These are phyloP conservation scores for Sphaeridia pumilis DNA, from an alignment of 2,888 invertebrate species.

Conservation along the genomic window DNA sequence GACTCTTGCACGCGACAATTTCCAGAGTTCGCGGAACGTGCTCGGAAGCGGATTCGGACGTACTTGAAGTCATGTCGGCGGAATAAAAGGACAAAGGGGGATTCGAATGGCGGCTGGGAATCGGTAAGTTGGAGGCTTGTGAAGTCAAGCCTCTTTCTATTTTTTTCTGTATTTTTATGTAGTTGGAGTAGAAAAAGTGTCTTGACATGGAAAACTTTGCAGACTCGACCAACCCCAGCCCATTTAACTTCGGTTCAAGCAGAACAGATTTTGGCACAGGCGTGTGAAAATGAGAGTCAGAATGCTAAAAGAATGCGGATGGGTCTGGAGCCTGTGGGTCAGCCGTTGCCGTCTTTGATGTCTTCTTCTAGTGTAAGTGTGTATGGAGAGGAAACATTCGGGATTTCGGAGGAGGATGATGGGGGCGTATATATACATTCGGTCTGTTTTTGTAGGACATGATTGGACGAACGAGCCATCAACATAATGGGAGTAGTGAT, in stretches of 20 bases:
- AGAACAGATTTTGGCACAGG: conserved; percentile 86
- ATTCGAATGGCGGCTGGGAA: conserved; percentile 71
- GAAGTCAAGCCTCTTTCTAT: neutral
- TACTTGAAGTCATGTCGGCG: conserved; percentile 90
- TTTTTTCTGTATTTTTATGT: neutral
- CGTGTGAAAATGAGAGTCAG: conserved; percentile 94
- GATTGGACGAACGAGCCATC: too few relatives aligned
- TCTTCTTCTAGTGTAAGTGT: too few relatives aligned
- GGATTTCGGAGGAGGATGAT: too few relatives aligned
- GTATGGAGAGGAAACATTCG: too few relatives aligned
- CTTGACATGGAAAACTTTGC: conserved; percentile 34
- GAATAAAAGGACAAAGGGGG: conserved; percentile 83
- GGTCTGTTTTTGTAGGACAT: too few relatives aligned
- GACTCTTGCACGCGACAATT: conserved; percentile 95
- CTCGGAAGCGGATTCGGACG: conserved; percentile 85
- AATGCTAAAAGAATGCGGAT: conserved; percentile 95
- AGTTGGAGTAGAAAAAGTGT: neutral
- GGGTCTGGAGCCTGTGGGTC: conserved; percentile 86
- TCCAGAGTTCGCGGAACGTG: conserved; percentile 89
- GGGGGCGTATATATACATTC: too few relatives aligned
- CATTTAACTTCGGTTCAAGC: conserved; percentile 94
- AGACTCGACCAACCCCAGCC: conserved; percentile 89
- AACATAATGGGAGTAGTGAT: too few relatives aligned
- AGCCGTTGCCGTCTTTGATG: conserved; percentile 79
- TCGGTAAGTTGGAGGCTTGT: conserved; percentile 52